Conservation (phyloP, 2,888 invertebrate species). For the Stictocephala bisonia region DNA sequence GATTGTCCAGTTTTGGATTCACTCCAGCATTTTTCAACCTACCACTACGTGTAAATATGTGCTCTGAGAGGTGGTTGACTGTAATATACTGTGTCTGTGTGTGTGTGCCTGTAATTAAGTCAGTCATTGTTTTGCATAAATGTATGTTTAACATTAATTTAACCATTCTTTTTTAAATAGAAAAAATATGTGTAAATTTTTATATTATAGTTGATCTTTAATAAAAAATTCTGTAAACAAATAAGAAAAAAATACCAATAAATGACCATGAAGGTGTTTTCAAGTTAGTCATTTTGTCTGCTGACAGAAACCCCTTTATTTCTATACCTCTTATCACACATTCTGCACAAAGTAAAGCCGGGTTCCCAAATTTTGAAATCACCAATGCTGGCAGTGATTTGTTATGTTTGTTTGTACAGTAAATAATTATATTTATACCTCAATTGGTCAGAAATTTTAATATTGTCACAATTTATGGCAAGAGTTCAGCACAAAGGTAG, state of each 20-base stretch:
- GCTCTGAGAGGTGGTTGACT: constrained; percentile 21
- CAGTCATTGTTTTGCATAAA: constrained; percentile 31
- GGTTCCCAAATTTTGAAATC: constrained; percentile 7
- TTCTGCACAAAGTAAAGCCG: constrained; percentile 43
- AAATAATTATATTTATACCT: too few relatives aligned
- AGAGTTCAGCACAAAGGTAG: too few relatives aligned
- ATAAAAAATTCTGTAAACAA: constrained; percentile 47
- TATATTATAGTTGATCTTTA: constrained; percentile 49
- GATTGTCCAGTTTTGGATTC: constrained; percentile 15
- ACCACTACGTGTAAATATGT: constrained; percentile 47
- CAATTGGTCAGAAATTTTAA: too few relatives aligned
- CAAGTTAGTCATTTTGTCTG: constrained; percentile 43
- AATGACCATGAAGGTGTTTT: constrained; percentile 49
- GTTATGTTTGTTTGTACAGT: too few relatives aligned
- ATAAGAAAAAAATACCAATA: constrained; percentile 45
- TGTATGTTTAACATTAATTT: constrained; percentile 39
- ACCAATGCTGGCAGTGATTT: constrained; percentile 12
- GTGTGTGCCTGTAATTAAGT: constrained; percentile 44
- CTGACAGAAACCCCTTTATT: constrained; percentile 39
- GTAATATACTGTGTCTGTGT: constrained; percentile 45
- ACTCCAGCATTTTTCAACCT: constrained; percentile 51
- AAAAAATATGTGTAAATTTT: constrained; percentile 47
- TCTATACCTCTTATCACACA: constrained; percentile 43
- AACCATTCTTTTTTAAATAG: constrained; percentile 35
- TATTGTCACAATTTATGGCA: too few relatives aligned